These are phyloP conservation scores for Girardinus metallicus DNA, from an alignment of 2,797 vertebrate genomes.

Conservation along the genomic window DNA sequence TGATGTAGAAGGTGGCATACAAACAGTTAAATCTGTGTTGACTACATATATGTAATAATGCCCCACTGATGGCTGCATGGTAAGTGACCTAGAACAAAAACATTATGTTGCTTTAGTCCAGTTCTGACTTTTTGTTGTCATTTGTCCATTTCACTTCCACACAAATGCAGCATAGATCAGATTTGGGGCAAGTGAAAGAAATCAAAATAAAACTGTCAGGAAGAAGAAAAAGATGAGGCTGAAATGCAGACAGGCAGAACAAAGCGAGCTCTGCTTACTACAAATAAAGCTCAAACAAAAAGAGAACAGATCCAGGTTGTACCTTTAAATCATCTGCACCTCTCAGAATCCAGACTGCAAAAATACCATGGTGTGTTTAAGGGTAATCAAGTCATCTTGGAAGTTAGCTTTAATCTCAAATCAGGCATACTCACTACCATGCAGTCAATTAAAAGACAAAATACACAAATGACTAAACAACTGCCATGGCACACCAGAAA, in stretches of 20 bases:
- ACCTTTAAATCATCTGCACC: slow-evolving; percentile 22
- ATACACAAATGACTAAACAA: not conserved
- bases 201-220: slow-evolving; percentile 39
- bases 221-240: slow-evolving; percentile 30
- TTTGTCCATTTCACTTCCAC: slow-evolving; percentile 30
- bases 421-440: not conserved
- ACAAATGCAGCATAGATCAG: slow-evolving; percentile 20
- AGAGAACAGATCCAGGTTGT: slow-evolving; percentile 24
- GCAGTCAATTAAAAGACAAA: not conserved
- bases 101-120: slow-evolving; percentile 11
- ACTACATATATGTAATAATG: slow-evolving; percentile 15
- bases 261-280: slow-evolving; percentile 36
- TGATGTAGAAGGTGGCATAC: slow-evolving; percentile 21
- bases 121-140: slow-evolving; percentile 9
- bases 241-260: slow-evolving; percentile 41
- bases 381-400: not conserved
- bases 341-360: slow-evolving; percentile 10
- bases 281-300: slow-evolving; percentile 42
- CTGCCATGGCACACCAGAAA: not conserved
- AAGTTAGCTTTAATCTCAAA: not conserved
- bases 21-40: slow-evolving; percentile 17
- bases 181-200: slow-evolving; percentile 41
- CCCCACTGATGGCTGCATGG: slow-evolving; percentile 30
- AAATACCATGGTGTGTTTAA: not conserved
- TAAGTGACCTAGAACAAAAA: slow-evolving; percentile 45